A percentile compares a stretch with the other conserved stretches of the same genome.
These are phyloP conservation scores for Glyphotaelius pellucidus DNA, from an alignment of 2,888 invertebrate species.

Conservation along the genomic window DNA sequence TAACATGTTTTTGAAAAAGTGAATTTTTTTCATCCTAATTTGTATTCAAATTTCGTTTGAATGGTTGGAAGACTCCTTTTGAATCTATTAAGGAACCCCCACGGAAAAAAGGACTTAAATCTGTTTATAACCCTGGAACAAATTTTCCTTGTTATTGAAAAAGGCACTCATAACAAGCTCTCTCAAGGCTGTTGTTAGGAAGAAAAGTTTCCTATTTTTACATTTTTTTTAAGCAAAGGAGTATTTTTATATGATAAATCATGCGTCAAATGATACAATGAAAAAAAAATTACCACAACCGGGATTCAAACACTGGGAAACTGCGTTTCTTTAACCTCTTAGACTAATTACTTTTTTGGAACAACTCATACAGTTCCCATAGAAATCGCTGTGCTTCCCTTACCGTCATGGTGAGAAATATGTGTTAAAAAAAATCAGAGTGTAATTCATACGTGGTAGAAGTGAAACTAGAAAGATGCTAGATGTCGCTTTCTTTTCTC, in stretches of 20 bases:
- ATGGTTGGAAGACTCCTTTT: neutral
- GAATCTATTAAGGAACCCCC: neutral
- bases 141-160: neutral
- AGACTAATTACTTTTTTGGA: too few species aligned
- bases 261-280: neutral
- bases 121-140: neutral
- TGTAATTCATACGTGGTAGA: too few species aligned
- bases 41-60: constrained; percentile 2
- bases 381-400: too few species aligned
- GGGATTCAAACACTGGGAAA: neutral
- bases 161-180: neutral
- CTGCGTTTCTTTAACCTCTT: too few species aligned
- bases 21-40: neutral
- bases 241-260: neutral
- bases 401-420: too few species aligned
- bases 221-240: neutral
- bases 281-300: neutral
- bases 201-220: neutral
- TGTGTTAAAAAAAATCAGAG: too few species aligned
- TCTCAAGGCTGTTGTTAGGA: neutral
- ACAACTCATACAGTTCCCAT: too few species aligned
- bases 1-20: neutral
- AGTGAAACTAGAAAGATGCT: too few species aligned
- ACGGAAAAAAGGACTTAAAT: neutral
- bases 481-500: too few species aligned